phyloP scores from a whole-genome alignment of 2,113 vertebrate genomes.

The Alligator mississippiensis region DNA sequence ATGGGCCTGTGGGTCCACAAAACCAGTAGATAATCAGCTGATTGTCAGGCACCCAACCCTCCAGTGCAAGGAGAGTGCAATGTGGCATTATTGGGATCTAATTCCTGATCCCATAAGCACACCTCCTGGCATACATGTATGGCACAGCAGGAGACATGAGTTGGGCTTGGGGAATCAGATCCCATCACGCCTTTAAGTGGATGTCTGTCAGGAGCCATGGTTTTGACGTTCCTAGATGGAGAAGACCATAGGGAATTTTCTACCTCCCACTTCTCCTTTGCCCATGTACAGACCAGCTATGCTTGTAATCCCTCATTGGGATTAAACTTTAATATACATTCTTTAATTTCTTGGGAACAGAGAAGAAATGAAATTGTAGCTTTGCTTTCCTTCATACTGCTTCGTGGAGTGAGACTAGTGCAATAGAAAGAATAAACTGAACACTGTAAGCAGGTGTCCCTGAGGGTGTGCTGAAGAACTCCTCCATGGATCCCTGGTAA shows the following conservation, averaged over 20 bases:
- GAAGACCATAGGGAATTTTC: neutral
- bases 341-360: rapidly evolving
- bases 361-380: rapidly evolving
- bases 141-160: no score
- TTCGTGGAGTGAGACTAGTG: neutral
- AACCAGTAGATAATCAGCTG: no score
- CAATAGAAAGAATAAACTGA: neutral
- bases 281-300: neutral
- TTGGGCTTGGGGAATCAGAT: no score
- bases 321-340: neutral
- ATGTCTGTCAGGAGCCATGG: neutral
- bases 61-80: no score
- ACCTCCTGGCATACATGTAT: no score
- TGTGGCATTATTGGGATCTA: no score
- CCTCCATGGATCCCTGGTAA: neutral
- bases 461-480: rapidly evolving
- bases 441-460: rapidly evolving
- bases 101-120: no score
- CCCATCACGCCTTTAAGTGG: no score
- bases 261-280: neutral
- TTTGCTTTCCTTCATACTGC: rapidly evolving
- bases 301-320: neutral
- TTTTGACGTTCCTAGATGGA: neutral
- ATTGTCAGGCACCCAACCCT: no score
- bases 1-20: no score